Evolutionary conservation across 2,113 vertebrate species (phyloP).

Genomic region (Calidris pygmaea): DNA sequence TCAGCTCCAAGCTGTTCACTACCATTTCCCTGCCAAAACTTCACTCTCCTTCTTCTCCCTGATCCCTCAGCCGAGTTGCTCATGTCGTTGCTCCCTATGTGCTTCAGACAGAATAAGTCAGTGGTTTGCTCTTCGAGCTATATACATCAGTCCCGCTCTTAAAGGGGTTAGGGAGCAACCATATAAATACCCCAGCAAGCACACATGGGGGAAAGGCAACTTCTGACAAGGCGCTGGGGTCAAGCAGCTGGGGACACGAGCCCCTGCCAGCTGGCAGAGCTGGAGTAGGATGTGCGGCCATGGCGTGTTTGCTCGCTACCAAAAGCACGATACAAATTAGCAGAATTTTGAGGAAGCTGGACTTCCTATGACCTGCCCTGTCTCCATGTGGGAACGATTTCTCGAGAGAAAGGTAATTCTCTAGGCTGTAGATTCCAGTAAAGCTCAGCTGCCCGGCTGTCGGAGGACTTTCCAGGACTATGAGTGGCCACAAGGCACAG

Average conservation of each 20-base stretch:
- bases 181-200: background rate
- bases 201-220: background rate
- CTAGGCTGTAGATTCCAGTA: background rate
- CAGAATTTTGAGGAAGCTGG: background rate
- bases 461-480: background rate
- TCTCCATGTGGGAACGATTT: background rate
- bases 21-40: background rate
- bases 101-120: background rate
- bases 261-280: background rate
- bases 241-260: background rate
- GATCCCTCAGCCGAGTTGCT: background rate
- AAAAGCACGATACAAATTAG: background rate
- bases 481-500: background rate
- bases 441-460: background rate
- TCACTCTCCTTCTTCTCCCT: background rate
- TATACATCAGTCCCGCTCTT: background rate
- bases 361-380: background rate
- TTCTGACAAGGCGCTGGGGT: background rate
- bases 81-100: background rate
- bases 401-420: background rate
- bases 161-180: background rate
- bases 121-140: background rate
- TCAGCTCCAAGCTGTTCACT: background rate
- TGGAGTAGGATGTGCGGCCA: background rate
- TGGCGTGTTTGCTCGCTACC: background rate